Base-by-base conservation (phyloP, 2,888 invertebrate species). In the Tipula confusa region DNA sequence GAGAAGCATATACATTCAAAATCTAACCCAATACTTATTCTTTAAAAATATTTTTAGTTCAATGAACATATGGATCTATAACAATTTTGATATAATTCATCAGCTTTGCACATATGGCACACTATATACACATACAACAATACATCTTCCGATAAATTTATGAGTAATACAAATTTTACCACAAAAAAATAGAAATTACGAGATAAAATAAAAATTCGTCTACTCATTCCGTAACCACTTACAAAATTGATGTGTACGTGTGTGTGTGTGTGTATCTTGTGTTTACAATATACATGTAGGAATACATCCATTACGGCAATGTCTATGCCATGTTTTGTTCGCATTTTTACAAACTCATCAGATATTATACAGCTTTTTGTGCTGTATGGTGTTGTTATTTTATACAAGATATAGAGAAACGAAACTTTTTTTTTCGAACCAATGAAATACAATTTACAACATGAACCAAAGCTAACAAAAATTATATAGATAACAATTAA, bases 401-500 rank as follows among this genome's bases (percentile, higher is more conserved):
- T 11, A 64, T 11, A 24, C 18, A 24, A 64, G 64, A 64, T 64
- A 64, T 24, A 64, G 15, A 24, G 43, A 43, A 43, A 43, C 15
- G 43, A 64, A 64, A 24, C 24, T 64, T 64, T 64, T 64, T 64
- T 64, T 64, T 64, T 64, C 24, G 18, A 24, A 1, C 64, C 64
- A 64, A 64, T 24, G 64, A 64, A 64, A 64, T 64, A 64, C 64
- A 64, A 64, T 64, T 64, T 64, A 64, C 64, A 64, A 64, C 64
- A 64, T 64, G 64, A 64, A 64, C 64, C 64, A 64, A 64, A 64
- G 64, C 64, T 64, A 64, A 64, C 64, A 64, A 64, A 24, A 64
- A 64, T 64, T 64, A 64, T 64, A 64, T 64, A 64, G 64, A 64
- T 64, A 64, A 64, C 64, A 64, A 64, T 64, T 64, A 64, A 64